Evolutionary conservation across 2,797 vertebrate species (phyloP).

Genomic region (Anolis apletophallus): DNA sequence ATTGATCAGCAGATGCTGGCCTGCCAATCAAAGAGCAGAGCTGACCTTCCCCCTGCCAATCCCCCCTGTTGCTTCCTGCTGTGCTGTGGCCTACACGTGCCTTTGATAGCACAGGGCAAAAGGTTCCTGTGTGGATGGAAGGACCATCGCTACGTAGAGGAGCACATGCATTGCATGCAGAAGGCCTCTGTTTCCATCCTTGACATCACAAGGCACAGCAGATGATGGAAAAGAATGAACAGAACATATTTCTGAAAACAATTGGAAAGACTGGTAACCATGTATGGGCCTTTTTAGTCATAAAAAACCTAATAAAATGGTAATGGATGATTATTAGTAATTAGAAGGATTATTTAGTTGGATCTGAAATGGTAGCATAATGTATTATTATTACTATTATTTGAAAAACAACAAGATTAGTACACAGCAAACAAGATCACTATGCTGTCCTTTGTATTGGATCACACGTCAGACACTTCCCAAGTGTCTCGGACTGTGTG

Average conservation of each 20-base stretch:
- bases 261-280: too few species aligned
- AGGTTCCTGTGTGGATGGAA: background rate
- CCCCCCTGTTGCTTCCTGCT: background rate
- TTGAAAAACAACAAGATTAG: too few species aligned
- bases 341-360: too few species aligned
- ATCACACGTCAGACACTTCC: too few species aligned
- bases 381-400: too few species aligned
- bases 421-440: too few species aligned
- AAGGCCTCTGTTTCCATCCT: background rate
- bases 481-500: too few species aligned
- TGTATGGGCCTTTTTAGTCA: too few species aligned
- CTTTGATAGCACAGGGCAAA: constrained; percentile 5
- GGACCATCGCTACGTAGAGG: background rate
- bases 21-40: constrained; percentile 56
- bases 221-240: background rate
- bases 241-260: background rate
- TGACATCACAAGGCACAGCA: background rate
- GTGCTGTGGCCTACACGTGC: rapidly evolving
- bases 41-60: constrained; percentile 55
- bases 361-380: too few species aligned
- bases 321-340: too few species aligned
- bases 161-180: background rate
- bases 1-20: constrained; percentile 65
- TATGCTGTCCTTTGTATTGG: too few species aligned
- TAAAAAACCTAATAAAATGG: too few species aligned